These are phyloP conservation scores for Cyanoramphus novaezelandiae DNA, from an alignment of 2,113 vertebrate genomes.

Conservation along the genomic window DNA sequence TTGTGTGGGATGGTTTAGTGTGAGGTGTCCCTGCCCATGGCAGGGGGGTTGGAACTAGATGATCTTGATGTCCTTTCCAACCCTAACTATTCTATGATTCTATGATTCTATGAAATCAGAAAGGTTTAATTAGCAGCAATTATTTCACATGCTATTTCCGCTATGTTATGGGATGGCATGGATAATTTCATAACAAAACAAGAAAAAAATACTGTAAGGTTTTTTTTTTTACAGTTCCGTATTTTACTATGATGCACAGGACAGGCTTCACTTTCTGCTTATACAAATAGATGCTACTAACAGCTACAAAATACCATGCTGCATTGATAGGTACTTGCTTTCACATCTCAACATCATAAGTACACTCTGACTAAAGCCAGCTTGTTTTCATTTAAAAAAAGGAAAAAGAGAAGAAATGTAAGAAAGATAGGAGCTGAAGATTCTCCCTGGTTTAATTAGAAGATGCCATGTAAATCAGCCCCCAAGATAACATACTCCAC, in stretches of 20 bases:
- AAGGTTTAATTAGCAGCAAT: slow-evolving; percentile 8
- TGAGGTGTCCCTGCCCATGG: too few species aligned
- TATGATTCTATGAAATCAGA: neutral
- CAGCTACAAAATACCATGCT: neutral
- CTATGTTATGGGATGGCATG: neutral
- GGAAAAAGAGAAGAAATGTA: neutral
- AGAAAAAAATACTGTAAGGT: neutral
- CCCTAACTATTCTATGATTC: too few species aligned
- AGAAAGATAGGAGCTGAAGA: neutral
- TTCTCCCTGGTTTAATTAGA: neutral
- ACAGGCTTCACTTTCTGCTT: neutral
- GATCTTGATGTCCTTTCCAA: too few species aligned
- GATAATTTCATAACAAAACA: neutral
- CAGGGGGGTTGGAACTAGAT: too few species aligned
- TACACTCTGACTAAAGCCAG: neutral
- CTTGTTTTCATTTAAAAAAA: neutral
- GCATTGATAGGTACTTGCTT: neutral
- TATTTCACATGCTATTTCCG: neutral
- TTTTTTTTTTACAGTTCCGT: neutral
- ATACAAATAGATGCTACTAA: neutral
- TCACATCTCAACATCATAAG: neutral
- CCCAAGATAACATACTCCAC: neutral
- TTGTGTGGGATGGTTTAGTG: too few species aligned
- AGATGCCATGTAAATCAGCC: neutral
- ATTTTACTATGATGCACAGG: neutral